Base-by-base conservation (phyloP, 2,888 invertebrate genomes). In the Corythucha ciliata region DNA sequence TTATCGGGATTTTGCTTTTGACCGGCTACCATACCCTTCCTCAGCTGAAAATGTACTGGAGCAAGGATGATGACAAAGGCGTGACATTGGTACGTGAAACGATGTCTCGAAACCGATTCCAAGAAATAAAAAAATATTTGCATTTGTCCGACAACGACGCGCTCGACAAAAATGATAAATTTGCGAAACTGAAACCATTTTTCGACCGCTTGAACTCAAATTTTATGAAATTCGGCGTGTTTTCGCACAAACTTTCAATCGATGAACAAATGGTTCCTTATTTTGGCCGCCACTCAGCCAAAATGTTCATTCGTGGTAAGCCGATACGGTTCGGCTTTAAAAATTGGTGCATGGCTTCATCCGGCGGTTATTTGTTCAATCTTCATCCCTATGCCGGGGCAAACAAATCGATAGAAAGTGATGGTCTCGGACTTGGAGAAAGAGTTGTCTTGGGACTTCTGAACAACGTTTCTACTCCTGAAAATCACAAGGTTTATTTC, bases 61-160 rank as follows among this genome's bases (percentile, higher is more conserved):
- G 33, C 27, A 27, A 40, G 40, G 49, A 48, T 14, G 51, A 51
- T 37, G 51, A 51, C 45, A 51, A 39, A 26, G 37, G 36, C 7
- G 29, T 51, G 1, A 22, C 18, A 27, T 39, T 51, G 34, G 45
- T 51, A 0, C 36, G 51, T 36, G 21, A 32, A 20, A 36, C 47
- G 21, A 27, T 44, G 29, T 12, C 12, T 22, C 20, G 12, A 36
- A 36, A 36, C 37, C 37, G 37, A n/a, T n/a, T n/a, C n/a, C n/a
- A n/a, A n/a, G n/a, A n/a, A n/a, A n/a, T 40, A 20, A 40, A 40
- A 14, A 40, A 14, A 20, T 29, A 44, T 25, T 25, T 44, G 18
- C 44, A 44, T 29, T 27, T 44, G 20, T 16, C 22, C 16, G 44
- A 44, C 44, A 44, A 44, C 26, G 22, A 36, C 36, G 25, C 14